A percentile compares a stretch with the other conserved stretches of the same genome.
Evolutionary conservation across 2,113 vertebrate genomes (phyloP).

Genomic region (Silurus meridionalis): DNA sequence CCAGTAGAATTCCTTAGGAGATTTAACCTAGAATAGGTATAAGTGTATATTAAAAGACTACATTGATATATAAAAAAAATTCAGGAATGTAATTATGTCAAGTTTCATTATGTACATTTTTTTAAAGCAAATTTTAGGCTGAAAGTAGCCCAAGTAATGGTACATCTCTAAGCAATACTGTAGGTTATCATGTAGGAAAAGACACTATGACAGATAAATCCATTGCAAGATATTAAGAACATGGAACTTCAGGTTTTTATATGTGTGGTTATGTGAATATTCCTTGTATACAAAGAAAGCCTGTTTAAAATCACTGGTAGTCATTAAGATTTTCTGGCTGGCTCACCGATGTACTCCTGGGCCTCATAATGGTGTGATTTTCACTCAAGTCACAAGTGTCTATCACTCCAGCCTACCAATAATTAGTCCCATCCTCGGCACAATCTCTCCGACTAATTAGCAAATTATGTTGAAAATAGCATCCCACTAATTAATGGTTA

Average conservation of each 20-base stretch:
- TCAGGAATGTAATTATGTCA: not conserved
- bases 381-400: constrained; percentile 88
- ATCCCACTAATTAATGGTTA: constrained; percentile 98
- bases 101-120: not conserved
- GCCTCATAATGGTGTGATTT: constrained; percentile 87
- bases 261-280: not conserved
- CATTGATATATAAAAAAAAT: not conserved
- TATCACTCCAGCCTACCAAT: constrained; percentile 80
- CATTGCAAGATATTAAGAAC: not conserved
- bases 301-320: constrained; percentile 24
- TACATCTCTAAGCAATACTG: constrained; percentile 7
- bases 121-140: not conserved
- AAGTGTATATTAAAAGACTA: not conserved
- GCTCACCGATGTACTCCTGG: constrained; percentile 45
- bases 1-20: not conserved
- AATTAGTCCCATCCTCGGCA: constrained; percentile 90
- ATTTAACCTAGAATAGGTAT: not conserved
- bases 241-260: not conserved
- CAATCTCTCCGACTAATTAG: constrained; percentile 92
- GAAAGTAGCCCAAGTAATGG: not conserved
- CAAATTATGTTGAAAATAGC: constrained; percentile 99
- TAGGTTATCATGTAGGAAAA: not conserved
- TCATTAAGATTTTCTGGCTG: constrained; percentile 50
- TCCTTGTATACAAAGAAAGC: not conserved
- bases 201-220: constrained; percentile 31